A percentile compares a stretch with the other conserved stretches of the same genome.
Evolutionary conservation across 2,113 vertebrate genomes (phyloP).

Genomic region (Lanius collurio): DNA sequence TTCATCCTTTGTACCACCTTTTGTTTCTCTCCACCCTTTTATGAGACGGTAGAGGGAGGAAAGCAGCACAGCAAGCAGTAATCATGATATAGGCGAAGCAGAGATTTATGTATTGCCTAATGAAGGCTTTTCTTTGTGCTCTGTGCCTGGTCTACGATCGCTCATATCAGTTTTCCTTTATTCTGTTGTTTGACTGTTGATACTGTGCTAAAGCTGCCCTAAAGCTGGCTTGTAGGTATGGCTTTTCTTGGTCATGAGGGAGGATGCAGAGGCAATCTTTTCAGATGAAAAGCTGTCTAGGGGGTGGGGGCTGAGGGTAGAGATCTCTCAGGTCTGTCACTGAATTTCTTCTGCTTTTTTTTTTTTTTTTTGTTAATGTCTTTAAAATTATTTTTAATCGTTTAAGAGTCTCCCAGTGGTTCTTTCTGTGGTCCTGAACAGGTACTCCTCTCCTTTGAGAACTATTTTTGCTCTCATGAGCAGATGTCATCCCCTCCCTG

Average conservation of each 20-base stretch:
- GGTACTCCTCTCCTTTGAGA: neutral
- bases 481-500: neutral
- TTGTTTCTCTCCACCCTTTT: neutral
- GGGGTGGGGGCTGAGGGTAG: neutral
- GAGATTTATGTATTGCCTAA: neutral
- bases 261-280: neutral
- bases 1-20: neutral
- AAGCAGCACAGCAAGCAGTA: neutral
- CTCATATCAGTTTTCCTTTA: neutral
- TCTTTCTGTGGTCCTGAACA: neutral
- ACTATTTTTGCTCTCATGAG: neutral
- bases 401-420: neutral
- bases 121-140: neutral
- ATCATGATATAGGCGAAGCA: neutral
- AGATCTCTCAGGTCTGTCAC: neutral
- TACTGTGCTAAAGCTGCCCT: neutral
- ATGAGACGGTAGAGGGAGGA: neutral
- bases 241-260: neutral
- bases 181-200: neutral
- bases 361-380: neutral
- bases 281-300: neutral
- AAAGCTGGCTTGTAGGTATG: neutral
- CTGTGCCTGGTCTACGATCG: neutral
- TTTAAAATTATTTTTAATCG: neutral
- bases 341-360: neutral